Evolutionary conservation across 1,140 invertebrate genomes (phyloP).

Genomic region (Lucilia sericata): DNA sequence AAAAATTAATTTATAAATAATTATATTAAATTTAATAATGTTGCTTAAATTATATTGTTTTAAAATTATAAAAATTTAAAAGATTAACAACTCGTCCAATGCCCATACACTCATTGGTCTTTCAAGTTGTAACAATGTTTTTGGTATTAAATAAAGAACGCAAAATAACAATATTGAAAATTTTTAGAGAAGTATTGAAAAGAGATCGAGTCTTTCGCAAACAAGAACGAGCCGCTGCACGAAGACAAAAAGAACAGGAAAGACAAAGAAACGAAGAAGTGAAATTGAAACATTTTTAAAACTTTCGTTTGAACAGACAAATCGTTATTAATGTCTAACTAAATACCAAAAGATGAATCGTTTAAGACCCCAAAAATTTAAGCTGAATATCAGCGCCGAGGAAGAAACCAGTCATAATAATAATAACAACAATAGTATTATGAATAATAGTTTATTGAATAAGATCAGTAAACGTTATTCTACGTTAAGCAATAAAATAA

Average conservation of each 20-base stretch:
- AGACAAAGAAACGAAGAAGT: background rate
- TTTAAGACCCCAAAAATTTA: constrained; percentile 63
- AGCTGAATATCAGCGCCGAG: constrained; percentile 50
- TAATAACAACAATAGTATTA: constrained; percentile 48
- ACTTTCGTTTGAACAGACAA: background rate
- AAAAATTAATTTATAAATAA: no score
- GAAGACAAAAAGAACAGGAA: background rate
- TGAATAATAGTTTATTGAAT: constrained; percentile 52
- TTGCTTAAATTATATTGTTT: no score
- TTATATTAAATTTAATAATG: no score
- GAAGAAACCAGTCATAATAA: constrained; percentile 51
- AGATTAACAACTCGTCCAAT: background rate
- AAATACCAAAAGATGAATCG: constrained; percentile 59
- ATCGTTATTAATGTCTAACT: background rate
- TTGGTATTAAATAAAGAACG: background rate
- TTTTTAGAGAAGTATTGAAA: background rate
- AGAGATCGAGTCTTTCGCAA: background rate
- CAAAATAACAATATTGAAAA: background rate
- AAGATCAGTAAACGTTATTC: constrained; percentile 65
- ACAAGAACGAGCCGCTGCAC: background rate
- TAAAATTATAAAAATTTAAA: background rate
- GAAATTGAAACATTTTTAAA: background rate
- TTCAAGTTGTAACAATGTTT: constrained; percentile 6
- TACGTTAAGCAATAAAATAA: constrained; percentile 59
- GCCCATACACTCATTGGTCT: background rate